Conservation (phyloP, 2,888 invertebrate genomes). For the Desoria tigrina region DNA sequence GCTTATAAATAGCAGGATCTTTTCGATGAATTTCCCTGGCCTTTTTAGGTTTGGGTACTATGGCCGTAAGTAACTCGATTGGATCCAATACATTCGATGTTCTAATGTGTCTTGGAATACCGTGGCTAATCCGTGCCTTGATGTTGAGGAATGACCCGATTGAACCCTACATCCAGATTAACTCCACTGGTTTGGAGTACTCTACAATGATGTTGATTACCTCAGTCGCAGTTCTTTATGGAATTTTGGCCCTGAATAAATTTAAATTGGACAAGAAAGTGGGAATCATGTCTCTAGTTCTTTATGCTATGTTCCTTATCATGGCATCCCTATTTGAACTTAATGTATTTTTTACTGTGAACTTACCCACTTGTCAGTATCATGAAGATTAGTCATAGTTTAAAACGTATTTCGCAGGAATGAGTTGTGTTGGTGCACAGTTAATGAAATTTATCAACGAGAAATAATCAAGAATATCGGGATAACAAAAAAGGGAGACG, state of each 20-base stretch:
- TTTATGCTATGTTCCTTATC: conserved; percentile 72
- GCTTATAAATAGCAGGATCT: no score
- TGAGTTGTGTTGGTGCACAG: no score
- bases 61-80: conserved; percentile 89
- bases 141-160: conserved; percentile 59
- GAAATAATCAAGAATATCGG: no score
- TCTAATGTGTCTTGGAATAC: conserved; percentile 73
- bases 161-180: conserved; percentile 67
- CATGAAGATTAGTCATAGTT: conserved; percentile 49
- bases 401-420: no score
- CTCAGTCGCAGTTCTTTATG: conserved; percentile 71
- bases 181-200: conserved; percentile 78
- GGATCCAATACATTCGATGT: conserved; percentile 90
- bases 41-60: conserved; percentile 75
- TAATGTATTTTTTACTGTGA: conserved; percentile 66
- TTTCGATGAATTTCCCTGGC: no score
- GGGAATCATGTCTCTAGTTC: conserved; percentile 66
- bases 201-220: conserved; percentile 75
- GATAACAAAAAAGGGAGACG: no score
- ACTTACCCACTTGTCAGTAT: conserved; percentile 71
- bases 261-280: conserved; percentile 70
- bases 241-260: conserved; percentile 68
- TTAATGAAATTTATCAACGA: no score
- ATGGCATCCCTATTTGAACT: conserved; percentile 78
- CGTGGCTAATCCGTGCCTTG: conserved; percentile 77